Evolutionary conservation across 2,888 invertebrate species (phyloP), one percentile per base, ranked within the genome.

Genomic region (Brachylomia viminalis): DNA sequence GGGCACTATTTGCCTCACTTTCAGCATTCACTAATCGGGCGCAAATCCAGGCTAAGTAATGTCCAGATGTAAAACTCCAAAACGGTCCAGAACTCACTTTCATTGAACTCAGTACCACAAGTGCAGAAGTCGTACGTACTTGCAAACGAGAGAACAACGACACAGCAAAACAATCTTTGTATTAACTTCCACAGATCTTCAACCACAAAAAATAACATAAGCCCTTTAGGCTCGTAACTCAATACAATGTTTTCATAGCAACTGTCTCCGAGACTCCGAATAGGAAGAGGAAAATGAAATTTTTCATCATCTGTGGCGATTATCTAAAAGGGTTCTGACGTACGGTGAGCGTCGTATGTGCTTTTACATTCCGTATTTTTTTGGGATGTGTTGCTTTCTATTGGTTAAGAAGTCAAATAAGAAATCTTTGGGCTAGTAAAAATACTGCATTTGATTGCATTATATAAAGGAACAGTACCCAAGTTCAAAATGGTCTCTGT

Each of bases 261-360:
- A 78, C 71, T 82, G 80, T 79, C 71, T 79, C 73, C 74, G 59
- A 72, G 66, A 76, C 66, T 81, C 71, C 54, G 74, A 65, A 68
- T 67, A n/a, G 59, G 42, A 76, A 69, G 75, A 72, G 42, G 83
- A 80, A 86, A 86, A 86, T 86, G 62, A 79, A 87, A 87, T 86
- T 86, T 87, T 79, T 86, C 79, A 81, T 86, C 86, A 87, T 83
- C 75, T 70, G 74, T 75, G 65, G 47, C 86, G 87, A 78, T 82
- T 82, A 77, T 77, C 74, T 82, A 75, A 88, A 87, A 80, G 61
- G 67, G 49, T 30, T 54, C 23, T 73, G 82, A 79, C 76, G 23
- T 58, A 56, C 59, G 20, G 54, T 30, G 45, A 62, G 67, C 23
- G 23, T 33, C 38, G 66, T 69, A 33, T 61, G 33, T 64, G 38